Evolutionary conservation across 2,888 invertebrate species (phyloP), one percentile per base, ranked within the genome.

Genomic region (Andrena haemorrhoa): DNA sequence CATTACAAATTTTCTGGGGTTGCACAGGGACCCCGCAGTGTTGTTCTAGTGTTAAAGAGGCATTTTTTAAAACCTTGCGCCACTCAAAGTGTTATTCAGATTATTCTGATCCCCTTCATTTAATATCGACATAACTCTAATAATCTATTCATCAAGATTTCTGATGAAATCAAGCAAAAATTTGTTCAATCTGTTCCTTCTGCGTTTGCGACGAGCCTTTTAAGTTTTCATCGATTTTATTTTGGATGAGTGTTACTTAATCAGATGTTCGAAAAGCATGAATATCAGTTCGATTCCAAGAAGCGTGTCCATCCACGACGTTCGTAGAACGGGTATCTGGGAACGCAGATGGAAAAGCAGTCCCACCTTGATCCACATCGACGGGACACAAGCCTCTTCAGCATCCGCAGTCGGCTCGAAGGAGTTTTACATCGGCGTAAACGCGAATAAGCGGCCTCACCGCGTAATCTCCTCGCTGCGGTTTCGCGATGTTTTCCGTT

Each of bases 371-470:
- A 88, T 86, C 88, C 83, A 86, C 82, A 88, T 88, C 84, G 84
- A 60, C 33, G 58, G 64, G 49, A 64, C 76, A 60, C 69, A 65
- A 69, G 70, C 49, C 81, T 41, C 77, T 47, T 31, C 64, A 20
- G 75, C 58, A 65, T 78, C 82, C 84, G 77, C 64, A 56, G 73
- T 63, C 51, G 69, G 47, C 41, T n/a, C 70, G 61, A 33, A 72
- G 79, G 73, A 83, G 80, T 82, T 80, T 86, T 68, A 77, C 86
- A 84, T 80, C 80, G 87, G 85, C 75, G 88, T 87, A 90, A 91
- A 90, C 85, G 87, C 88, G 89, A 90, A 90, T 92, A 91, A 91
- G 86, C 88, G 88, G 85, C 86, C 87, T 83, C 85, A 83, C 89
- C 89, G 87, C 88, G 90, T 86, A 90, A 90, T 91, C 88, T 87